Base-by-base conservation (phyloP, 2,797 vertebrate species). In the Argentina silus region DNA sequence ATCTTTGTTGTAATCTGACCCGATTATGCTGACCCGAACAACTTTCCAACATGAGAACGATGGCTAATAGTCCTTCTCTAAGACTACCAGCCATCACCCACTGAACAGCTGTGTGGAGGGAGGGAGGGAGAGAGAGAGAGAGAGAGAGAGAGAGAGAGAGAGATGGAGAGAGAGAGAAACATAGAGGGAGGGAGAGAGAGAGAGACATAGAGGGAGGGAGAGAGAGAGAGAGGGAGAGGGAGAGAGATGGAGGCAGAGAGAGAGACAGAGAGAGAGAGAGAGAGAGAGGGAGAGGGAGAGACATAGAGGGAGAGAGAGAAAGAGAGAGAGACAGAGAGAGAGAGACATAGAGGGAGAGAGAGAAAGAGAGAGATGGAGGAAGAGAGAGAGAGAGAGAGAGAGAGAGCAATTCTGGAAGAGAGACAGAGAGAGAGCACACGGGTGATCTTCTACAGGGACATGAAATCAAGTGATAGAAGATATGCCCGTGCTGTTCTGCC, bases 381-480 rank as follows among this genome's bases (percentile, higher is more conserved):
- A 48, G 64, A 51, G 21, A 36, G 9, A 15, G 17, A 43, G 42
- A n/a, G 19, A 50, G 43, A 19, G 43, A 2, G 19, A 15, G 21
- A 9, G 48, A 36, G 65, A 42, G 14, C n/a, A n/a, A n/a, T n/a
- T n/a, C n/a, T n/a, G n/a, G n/a, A n/a, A 21, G n/a, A 8, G 53
- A 8, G n/a, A 73, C 8, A 19, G 21, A 12, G 45, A 53, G 19
- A 70, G 79, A 78, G 75, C 21, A 60, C 68, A 36, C 4, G 65
- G 78, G 51, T 59, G n/a, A 74, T 65, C 62, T 67, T 42, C 21
- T 12, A 67, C 63, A 60, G 59, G 53, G 57, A 55, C 55, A 77
- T 83, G 80, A 86, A 69, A 75, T 86, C 79, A 81, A 78, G 72
- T 74, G 81, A 83, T 36, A 36, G 27, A 83, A 70, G 43, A 57